A percentile compares a stretch with the other conserved stretches of the same genome.
phyloP scores from a whole-genome alignment of 2,113 vertebrate genomes.

The Elephantulus edwardii region DNA sequence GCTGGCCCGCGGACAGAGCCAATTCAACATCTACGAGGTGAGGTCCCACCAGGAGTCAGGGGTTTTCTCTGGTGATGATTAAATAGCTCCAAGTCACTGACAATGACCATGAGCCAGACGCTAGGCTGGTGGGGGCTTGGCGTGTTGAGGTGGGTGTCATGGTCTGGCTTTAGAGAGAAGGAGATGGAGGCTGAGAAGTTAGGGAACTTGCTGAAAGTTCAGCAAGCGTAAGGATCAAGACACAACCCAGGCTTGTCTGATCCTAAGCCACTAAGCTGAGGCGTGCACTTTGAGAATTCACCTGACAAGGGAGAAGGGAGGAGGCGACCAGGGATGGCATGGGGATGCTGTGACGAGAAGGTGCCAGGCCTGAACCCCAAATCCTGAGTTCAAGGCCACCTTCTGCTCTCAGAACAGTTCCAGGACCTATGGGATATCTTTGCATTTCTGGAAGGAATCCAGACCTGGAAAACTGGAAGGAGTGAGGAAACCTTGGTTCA shows the following conservation, averaged over 20 bases:
- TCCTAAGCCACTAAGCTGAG: too few relatives aligned
- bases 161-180: not conserved
- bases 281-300: too few relatives aligned
- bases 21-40: conserved; percentile 97
- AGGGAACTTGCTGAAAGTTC: not conserved
- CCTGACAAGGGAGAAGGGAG: not conserved
- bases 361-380: not conserved
- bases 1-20: conserved; percentile 94
- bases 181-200: not conserved
- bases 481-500: not conserved
- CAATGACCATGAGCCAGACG: not conserved
- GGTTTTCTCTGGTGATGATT: not conserved
- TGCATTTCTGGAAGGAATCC: not conserved
- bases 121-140: not conserved
- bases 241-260: not conserved
- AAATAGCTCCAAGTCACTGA: not conserved
- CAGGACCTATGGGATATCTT: not conserved
- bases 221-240: not conserved
- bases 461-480: not conserved
- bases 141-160: not conserved
- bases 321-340: too few relatives aligned
- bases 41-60: conserved; percentile 34
- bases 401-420: not conserved
- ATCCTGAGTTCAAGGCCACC: not conserved
- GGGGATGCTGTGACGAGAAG: not conserved